Evolutionary conservation across 2,113 vertebrate species (phyloP), one percentile per base, ranked within the genome.

Genomic region (Puma concolor): DNA sequence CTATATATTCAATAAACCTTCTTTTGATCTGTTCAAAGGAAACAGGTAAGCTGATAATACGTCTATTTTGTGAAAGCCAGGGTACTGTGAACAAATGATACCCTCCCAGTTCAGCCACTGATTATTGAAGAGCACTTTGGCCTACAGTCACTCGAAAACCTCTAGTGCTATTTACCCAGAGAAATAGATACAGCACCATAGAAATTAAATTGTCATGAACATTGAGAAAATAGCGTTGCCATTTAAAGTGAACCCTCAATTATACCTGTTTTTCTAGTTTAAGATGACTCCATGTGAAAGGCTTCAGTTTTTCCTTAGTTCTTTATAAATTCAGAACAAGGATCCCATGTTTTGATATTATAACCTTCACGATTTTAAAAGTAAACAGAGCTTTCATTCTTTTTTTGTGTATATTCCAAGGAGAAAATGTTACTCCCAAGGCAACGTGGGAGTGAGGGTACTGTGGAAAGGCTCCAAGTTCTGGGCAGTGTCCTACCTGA

Each of bases 1-100:
- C 99, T 88, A 98, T 99, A 97, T 99, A 99, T 98, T 99, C 99
- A 93, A 99, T 99, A 98, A 98, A 99, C 96, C 99, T 99, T 36
- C 97, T 99, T 48, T 97, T 99, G 98, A 96, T 98, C 98, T 99
- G 98, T 97, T 98, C 99, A 91, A 99, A 98, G 95, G 98, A 99
- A 98, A 99, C 99, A 98, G 99, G 99, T 99, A 99, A 99, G 96
- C 95, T 72, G 74, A 92, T 60, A 88, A n/a, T 94, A 19, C 1
- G n/a, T 86, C 23, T 60, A 16, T 97, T 96, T 89, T 80, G 15
- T 96, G 91, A 52, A 95, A 84, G 92, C 31, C n/a, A 44, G 66
- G 67, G 33, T 91, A 74, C 64, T 95, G 41, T 88, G 27, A 98
- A 50, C 54, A 25, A 12, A 12, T 69, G 80, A 44, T 85, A 82